These are phyloP conservation scores for Autographa gamma DNA, from an alignment of 2,888 invertebrate genomes.

Conservation along the genomic window DNA sequence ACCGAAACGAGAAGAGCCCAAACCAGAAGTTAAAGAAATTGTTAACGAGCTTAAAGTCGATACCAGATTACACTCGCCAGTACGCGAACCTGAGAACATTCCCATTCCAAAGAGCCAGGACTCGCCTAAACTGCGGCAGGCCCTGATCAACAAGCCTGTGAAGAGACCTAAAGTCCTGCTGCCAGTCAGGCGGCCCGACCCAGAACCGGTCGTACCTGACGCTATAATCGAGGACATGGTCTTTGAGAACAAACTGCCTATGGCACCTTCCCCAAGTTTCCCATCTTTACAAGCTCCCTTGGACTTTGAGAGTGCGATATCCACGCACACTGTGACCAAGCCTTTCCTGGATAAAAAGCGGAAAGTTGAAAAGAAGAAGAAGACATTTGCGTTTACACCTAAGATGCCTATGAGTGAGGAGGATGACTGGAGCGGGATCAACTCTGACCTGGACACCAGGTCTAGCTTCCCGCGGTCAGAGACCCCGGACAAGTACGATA, in stretches of 20 bases:
- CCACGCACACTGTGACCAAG: conserved; percentile 81
- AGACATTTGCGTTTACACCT: conserved; percentile 66
- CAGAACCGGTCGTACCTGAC: conserved; percentile 55
- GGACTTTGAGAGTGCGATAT: conserved; percentile 82
- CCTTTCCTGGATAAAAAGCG: conserved; percentile 62
- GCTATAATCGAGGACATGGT: conserved; percentile 51
- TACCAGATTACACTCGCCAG: conserved; percentile 51
- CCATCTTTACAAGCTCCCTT: conserved; percentile 56
- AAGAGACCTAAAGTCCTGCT: conserved; percentile 80
- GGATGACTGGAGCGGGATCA: conserved; percentile 76
- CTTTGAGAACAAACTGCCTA: conserved; percentile 39
- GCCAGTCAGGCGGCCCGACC: conserved; percentile 75
- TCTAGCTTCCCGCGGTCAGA: conserved; percentile 82
- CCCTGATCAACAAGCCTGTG: conserved; percentile 74
- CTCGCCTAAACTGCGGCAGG: conserved; percentile 80
- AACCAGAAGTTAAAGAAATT: conserved; percentile 45
- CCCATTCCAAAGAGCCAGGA: conserved; percentile 68
- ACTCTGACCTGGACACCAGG: conserved; percentile 80
- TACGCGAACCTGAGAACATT: conserved; percentile 47
- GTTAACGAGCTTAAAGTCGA: conserved; percentile 57
- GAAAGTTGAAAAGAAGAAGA: conserved; percentile 68
- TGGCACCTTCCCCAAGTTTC: conserved; percentile 51
- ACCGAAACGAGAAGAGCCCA: conserved; percentile 73
- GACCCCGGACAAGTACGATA: conserved; percentile 80
- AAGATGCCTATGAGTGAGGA: conserved; percentile 75